These are phyloP conservation scores for Trachymyrmex septentrionalis DNA, from an alignment of 1,140 invertebrate genomes.

Conservation along the genomic window DNA sequence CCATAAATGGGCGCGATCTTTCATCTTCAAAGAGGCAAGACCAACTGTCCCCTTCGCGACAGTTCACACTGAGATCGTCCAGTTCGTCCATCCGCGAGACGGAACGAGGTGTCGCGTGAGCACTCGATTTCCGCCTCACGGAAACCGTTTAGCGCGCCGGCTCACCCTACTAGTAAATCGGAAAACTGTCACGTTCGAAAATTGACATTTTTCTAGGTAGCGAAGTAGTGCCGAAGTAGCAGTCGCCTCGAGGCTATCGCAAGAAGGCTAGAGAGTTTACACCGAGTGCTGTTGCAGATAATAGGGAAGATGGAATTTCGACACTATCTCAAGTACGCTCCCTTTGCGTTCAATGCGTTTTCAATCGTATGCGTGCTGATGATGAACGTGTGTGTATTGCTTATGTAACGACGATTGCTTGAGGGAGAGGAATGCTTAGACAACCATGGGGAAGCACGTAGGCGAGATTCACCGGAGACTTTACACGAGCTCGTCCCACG, in stretches of 20 bases:
- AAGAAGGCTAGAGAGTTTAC: background rate
- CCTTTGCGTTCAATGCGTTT: background rate
- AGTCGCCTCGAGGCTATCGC: conserved; percentile 32
- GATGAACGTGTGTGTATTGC: background rate
- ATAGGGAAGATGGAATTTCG: conserved; percentile 51
- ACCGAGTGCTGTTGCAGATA: background rate
- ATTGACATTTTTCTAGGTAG: conserved; percentile 69
- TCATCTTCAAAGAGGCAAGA: conserved; percentile 52
- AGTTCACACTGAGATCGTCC: conserved; percentile 49
- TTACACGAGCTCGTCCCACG: conserved; percentile 10
- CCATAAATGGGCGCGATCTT: conserved; percentile 50
- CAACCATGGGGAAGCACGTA: conserved; percentile 36
- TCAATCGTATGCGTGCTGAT: background rate
- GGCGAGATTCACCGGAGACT: background rate
- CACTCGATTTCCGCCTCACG: conserved; percentile 74
- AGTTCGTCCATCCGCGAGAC: conserved; percentile 57
- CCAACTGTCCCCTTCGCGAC: conserved; percentile 17
- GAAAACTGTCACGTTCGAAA: conserved; percentile 79
- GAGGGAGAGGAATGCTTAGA: background rate
- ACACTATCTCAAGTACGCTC: conserved; percentile 13
- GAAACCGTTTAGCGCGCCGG: conserved; percentile 31
- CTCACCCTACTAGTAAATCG: conserved; percentile 72
- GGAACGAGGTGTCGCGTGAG: conserved; percentile 63
- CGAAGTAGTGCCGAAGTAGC: conserved; percentile 47
- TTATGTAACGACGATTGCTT: background rate